Percentiles rank a stretch among this genome's conserved stretches.
Evolutionary conservation across 2,888 invertebrate species (phyloP).

Genomic region (Congeria kusceri): DNA sequence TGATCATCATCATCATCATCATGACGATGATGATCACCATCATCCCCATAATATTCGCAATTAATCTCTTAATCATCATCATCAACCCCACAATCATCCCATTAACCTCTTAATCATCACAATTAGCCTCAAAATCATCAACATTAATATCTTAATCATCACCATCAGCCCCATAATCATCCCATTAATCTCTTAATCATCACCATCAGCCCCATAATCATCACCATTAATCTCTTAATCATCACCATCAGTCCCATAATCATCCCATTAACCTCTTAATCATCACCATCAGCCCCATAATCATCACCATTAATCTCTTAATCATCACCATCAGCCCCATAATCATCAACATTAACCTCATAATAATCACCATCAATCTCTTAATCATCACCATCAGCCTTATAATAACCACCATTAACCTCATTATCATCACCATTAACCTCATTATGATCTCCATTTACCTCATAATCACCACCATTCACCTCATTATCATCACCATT

Average conservation of each 20-base stretch:
- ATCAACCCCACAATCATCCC: no score
- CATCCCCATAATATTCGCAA: neutral
- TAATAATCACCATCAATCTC: neutral
- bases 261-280: constrained; percentile 12
- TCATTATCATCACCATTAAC: constrained; percentile 12
- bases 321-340: constrained; percentile 5
- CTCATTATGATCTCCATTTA: constrained; percentile 17
- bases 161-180: no score
- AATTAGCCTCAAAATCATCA: neutral
- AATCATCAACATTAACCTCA: constrained; percentile 17
- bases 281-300: neutral
- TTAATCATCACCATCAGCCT: neutral
- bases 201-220: neutral
- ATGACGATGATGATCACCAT: constrained; percentile 32
- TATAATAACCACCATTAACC: neutral
- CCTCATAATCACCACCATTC: constrained; percentile 18
- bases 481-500: constrained; percentile 20
- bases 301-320: constrained; percentile 6
- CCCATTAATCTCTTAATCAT: no score
- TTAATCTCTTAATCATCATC: neutral
- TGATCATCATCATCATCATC: constrained; percentile 34
- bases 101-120: constrained; percentile 29
- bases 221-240: constrained; percentile 5
- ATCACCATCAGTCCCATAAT: constrained; percentile 8
- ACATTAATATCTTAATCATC: neutral